Evolutionary conservation across 2,113 vertebrate genomes (phyloP).

Genomic region (Tetraodon nigroviridis): DNA sequence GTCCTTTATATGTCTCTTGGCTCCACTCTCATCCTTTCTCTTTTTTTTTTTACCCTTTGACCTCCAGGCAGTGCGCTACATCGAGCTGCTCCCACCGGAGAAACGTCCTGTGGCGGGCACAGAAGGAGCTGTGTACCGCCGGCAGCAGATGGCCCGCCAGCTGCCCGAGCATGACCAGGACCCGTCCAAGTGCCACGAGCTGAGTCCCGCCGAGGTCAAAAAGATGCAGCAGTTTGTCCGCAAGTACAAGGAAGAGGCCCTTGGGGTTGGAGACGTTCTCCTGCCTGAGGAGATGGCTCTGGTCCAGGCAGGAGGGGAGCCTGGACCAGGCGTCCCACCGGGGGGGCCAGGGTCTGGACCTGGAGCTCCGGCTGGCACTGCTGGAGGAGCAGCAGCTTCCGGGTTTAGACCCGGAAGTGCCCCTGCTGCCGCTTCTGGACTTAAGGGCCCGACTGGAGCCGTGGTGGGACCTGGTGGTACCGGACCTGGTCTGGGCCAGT

Average conservation of each 20-base stretch:
- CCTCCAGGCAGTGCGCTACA: slow-evolving; percentile 86
- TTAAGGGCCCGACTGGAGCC: not conserved
- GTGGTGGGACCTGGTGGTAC: slow-evolving; percentile 7
- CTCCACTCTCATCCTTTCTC: not conserved
- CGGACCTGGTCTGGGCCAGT: slow-evolving; percentile 29
- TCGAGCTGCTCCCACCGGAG: slow-evolving; percentile 92
- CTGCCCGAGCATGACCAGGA: slow-evolving; percentile 97
- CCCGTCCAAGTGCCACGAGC: slow-evolving; percentile 90
- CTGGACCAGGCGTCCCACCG: not conserved
- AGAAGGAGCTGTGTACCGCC: slow-evolving; percentile 90
- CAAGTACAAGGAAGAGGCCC: slow-evolving; percentile 92
- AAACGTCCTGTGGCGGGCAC: slow-evolving; percentile 89
- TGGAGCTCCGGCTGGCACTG: slow-evolving; percentile 3
- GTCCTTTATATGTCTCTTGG: not conserved
- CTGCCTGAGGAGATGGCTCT: slow-evolving; percentile 80
- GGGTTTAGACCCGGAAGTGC: not conserved
- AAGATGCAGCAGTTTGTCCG: slow-evolving; percentile 95
- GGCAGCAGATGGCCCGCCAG: slow-evolving; percentile 95
- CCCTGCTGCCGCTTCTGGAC: not conserved
- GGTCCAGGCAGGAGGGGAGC: slow-evolving; percentile 29
- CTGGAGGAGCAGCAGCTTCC: not conserved
- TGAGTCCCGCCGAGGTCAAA: slow-evolving; percentile 88
- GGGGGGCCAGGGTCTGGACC: slow-evolving; percentile 8
- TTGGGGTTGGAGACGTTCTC: slow-evolving; percentile 88
- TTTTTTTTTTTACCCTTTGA: not conserved